Conservation (phyloP, 2,113 vertebrate genomes). For the Halcyon senegalensis region DNA sequence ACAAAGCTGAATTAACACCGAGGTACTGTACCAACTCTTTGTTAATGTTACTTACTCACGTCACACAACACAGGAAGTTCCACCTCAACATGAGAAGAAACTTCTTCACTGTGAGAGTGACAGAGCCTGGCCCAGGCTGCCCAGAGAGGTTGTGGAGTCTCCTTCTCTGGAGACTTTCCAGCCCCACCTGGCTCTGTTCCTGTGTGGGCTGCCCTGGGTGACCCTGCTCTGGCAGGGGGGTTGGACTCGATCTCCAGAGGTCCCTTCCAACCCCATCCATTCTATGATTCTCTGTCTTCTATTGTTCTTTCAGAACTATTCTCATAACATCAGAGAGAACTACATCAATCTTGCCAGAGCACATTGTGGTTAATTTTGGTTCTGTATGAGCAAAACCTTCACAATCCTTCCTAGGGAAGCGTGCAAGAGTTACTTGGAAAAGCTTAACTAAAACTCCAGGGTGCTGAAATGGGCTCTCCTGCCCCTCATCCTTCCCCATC, state of each 20-base stretch:
- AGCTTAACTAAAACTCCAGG: neutral
- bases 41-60: neutral
- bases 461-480: neutral
- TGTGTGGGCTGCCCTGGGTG: too few species aligned
- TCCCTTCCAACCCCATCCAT: too few species aligned
- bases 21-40: neutral
- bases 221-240: too few species aligned
- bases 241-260: too few species aligned
- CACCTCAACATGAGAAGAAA: too few species aligned
- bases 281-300: neutral
- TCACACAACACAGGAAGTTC: too few species aligned
- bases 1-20: neutral
- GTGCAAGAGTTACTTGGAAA: neutral
- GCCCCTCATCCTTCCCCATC: neutral
- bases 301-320: neutral
- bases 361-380: neutral
- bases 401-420: neutral
- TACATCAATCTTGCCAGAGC: neutral
- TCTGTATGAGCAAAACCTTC: neutral
- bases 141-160: too few species aligned
- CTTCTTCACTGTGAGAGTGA: too few species aligned
- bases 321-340: neutral
- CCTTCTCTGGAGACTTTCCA: too few species aligned
- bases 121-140: too few species aligned
- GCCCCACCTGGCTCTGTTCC: too few species aligned